Percentiles rank a stretch among this genome's conserved stretches.
These are phyloP conservation scores for Eidolon helvum DNA, from an alignment of 2,113 vertebrate species.

Conservation along the genomic window DNA sequence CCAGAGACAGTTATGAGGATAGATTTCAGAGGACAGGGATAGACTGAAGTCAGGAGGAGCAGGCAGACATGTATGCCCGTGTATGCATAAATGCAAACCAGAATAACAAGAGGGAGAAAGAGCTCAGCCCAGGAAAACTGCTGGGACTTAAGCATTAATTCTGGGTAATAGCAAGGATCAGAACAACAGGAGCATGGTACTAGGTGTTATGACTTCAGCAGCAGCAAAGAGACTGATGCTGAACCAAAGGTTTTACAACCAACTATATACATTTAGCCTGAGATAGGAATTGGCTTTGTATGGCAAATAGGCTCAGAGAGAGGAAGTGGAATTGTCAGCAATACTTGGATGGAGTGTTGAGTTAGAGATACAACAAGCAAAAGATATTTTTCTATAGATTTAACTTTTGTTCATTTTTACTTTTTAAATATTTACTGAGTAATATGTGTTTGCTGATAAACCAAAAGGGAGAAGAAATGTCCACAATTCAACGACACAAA, in stretches of 20 bases:
- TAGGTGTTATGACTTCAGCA: background rate
- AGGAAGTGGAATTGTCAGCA: background rate
- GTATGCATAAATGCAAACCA: background rate
- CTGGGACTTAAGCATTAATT: background rate
- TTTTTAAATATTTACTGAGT: background rate
- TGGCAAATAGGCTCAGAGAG: background rate
- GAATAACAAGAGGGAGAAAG: background rate
- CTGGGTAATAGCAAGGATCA: background rate
- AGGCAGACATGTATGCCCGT: background rate
- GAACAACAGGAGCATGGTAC: background rate
- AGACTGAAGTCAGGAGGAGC: background rate
- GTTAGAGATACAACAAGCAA: background rate
- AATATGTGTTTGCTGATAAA: background rate
- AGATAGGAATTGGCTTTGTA: background rate
- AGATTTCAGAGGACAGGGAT: background rate
- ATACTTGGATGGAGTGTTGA: background rate
- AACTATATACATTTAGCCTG: background rate
- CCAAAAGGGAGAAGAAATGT: background rate
- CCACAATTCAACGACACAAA: background rate
- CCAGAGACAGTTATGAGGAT: background rate
- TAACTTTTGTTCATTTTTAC: slow-evolving; percentile 8
- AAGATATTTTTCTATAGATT: background rate
- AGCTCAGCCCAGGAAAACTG: background rate
- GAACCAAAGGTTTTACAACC: background rate
- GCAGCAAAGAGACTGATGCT: background rate